Evolutionary conservation across 2,888 invertebrate species (phyloP).

Genomic region (Pollenia griseotomentosa): DNA sequence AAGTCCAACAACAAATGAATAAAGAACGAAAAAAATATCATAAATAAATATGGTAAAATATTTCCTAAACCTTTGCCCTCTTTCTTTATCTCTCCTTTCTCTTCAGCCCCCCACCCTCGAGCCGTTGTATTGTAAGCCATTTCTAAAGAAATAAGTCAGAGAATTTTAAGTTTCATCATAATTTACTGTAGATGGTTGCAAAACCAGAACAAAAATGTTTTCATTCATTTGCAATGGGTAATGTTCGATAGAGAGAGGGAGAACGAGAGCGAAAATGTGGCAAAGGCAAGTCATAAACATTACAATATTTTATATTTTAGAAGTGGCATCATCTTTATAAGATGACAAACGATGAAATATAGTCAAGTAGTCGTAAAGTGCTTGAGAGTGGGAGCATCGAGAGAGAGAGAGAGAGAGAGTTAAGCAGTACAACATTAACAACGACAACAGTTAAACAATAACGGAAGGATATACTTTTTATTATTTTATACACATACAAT

Average conservation of each 20-base stretch:
- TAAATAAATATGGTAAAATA: conserved; percentile 71
- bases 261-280: conserved; percentile 10
- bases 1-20: conserved; percentile 50
- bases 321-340: conserved; percentile 75
- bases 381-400: not conserved
- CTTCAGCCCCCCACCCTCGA: not conserved
- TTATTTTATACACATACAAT: conserved; percentile 48
- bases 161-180: conserved; percentile 71
- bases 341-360: conserved; percentile 74
- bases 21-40: conserved; percentile 44
- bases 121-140: conserved; percentile 36
- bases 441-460: conserved; percentile 60
- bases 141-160: conserved; percentile 64
- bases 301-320: conserved; percentile 74
- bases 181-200: conserved; percentile 65
- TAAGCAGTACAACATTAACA: conserved; percentile 57
- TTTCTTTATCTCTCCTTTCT: not conserved
- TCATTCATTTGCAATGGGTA: not conserved
- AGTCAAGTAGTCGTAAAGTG: conserved; percentile 62
- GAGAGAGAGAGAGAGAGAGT: conserved; percentile 15
- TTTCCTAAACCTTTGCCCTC: conserved; percentile 40
- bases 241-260: conserved; percentile 1
- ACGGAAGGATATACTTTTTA: conserved; percentile 71
- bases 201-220: conserved; percentile 14
- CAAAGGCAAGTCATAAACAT: conserved; percentile 73